Base-by-base conservation (phyloP, 2,888 invertebrate species). In the Tachina fera region DNA sequence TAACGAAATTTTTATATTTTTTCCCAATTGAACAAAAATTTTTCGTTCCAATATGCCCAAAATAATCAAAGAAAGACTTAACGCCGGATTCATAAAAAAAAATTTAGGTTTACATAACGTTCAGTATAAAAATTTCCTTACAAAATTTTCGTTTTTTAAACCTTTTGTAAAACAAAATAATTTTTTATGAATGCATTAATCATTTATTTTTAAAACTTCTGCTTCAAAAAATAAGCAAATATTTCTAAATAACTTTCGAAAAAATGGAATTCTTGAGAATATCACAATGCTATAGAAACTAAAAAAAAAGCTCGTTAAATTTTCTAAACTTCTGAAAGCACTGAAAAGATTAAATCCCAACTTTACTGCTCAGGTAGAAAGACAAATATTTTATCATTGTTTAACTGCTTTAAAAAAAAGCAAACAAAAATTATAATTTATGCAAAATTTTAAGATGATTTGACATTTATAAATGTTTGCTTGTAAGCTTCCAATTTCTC, bases 401-500 rank as follows among this genome's bases (percentile, higher is more conserved):
- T 14, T 39, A 14, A 22, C 11, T 58, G 4, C 6, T 31, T 31
- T 41, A 47, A 22, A 49, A 58, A 43, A 75, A 53, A 77, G 19
- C 39, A 9, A 45, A 14, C 19, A 31, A 78, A 53, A 51, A 67
- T 22, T 45, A 72, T 82, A 78, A 78, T 85, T 85, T 82, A 85
- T 82, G 85, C 51, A 72, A 77, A 74, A 68, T 60, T 68, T 74
- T 74, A 63, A 78, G 47, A 85, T 68, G 74, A 77, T 77, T 85
- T 82, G 78, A 85, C 85, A 82, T 85, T 85, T 82, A 78, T 72
- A 14, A 31, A 47, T 47, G 45, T 47, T 31, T 63, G 10, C 31
- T 31, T n/a, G 11, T 13, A 39, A 10, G 8, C 9, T 5, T 4
- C 6, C 51, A 9, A 41, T 11, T 53, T 16, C 65, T 16, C 65